Conservation (phyloP, 1,140 invertebrate genomes). For the Tetramorium alpestre region DNA sequence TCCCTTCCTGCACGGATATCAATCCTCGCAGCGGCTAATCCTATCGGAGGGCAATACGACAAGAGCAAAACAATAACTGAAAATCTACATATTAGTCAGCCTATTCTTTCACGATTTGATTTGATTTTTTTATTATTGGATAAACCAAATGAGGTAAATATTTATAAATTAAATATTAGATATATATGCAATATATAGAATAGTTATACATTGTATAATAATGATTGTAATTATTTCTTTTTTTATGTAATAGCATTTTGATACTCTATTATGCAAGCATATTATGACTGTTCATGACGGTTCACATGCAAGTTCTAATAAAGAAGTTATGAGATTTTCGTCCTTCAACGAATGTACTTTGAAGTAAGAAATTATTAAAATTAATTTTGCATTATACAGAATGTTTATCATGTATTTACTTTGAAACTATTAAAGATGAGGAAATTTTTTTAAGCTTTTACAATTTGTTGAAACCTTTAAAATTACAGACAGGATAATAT, state of each 20-base stretch:
- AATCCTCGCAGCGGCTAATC: conserved; percentile 97
- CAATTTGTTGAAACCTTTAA: neutral
- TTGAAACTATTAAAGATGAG: neutral
- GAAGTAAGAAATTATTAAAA: conserved; percentile 30
- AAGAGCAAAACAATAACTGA: conserved; percentile 94
- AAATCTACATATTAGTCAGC: conserved; percentile 94
- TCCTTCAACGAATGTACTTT: conserved; percentile 30
- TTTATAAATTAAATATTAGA: conserved; percentile 25
- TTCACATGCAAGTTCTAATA: conserved; percentile 34
- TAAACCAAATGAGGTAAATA: conserved; percentile 89
- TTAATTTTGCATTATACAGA: neutral
- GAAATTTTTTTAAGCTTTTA: neutral
- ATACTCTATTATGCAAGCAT: conserved; percentile 92
- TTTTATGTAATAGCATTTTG: conserved; percentile 87
- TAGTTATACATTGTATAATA: neutral
- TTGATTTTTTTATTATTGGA: conserved; percentile 97
- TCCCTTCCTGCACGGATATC: conserved; percentile 93
- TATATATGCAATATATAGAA: neutral
- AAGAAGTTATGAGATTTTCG: neutral
- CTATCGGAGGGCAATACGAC: conserved; percentile 95
- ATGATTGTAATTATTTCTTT: conserved; percentile 43
- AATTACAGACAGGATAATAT: neutral
- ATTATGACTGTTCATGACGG: conserved; percentile 91
- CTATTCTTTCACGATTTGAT: conserved; percentile 97
- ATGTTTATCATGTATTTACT: neutral